These are phyloP conservation scores for Lepidocyrtoides sp. DNA, from an alignment of 2,888 invertebrate species.

Conservation along the genomic window DNA sequence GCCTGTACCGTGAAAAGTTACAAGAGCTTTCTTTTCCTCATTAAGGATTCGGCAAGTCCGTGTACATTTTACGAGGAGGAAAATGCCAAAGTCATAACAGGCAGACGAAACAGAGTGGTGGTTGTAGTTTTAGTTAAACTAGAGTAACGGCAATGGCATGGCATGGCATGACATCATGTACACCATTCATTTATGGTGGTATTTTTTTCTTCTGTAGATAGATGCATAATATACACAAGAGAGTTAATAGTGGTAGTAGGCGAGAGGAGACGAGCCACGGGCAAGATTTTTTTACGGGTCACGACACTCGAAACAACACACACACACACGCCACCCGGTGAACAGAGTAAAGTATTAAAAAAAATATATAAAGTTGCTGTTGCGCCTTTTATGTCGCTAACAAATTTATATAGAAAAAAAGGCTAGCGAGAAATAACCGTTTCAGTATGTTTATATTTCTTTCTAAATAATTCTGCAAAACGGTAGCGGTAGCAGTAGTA, in stretches of 20 bases:
- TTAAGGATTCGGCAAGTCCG: conserved; percentile 20
- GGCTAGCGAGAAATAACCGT: no score
- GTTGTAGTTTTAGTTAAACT: not conserved
- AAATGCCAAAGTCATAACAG: no score
- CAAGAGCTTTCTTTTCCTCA: conserved; percentile 55
- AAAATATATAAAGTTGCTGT: not conserved
- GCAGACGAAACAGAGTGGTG: no score
- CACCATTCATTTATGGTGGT: no score
- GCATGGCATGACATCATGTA: conserved; percentile 17
- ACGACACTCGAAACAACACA: conserved; percentile 22
- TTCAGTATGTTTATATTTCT: not conserved
- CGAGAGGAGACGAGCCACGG: not conserved
- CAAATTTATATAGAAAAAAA: not conserved
- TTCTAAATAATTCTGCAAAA: not conserved
- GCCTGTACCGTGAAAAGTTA: not conserved
- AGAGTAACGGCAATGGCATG: no score
- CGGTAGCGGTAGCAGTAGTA: not conserved
- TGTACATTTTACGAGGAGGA: no score
- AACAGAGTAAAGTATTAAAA: not conserved
- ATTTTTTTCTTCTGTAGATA: no score
- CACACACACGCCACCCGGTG: conserved; percentile 61
- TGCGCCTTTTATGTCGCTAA: conserved; percentile 13
- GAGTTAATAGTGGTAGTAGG: not conserved
- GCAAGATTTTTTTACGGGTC: conserved; percentile 59
- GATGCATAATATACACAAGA: no score